phyloP scores from a whole-genome alignment of 2,888 invertebrate genomes.

The Tipula confusa region DNA sequence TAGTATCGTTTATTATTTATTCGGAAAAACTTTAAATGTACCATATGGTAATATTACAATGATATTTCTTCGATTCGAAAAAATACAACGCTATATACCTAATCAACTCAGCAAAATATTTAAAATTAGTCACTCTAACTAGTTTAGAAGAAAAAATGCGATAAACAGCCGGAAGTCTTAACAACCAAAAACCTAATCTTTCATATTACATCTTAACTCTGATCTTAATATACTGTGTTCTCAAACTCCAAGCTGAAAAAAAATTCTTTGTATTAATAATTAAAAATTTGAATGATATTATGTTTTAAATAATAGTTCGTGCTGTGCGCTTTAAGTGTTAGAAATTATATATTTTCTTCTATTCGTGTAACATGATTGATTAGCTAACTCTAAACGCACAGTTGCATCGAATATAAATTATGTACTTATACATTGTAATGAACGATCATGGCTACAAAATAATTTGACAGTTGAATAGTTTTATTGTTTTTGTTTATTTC shows the following conservation, averaged over 20 bases:
- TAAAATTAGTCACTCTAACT: background rate
- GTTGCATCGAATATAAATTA: background rate
- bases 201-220: background rate
- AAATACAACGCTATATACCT: background rate
- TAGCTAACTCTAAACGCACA: background rate
- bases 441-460: background rate
- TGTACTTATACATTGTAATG: background rate
- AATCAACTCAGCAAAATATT: background rate
- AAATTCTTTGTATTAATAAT: background rate
- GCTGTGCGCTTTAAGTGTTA: constrained; percentile 3
- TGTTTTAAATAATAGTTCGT: background rate
- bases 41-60: background rate
- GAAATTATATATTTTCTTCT: background rate
- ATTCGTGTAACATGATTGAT: background rate
- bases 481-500: background rate
- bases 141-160: background rate
- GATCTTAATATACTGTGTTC: background rate
- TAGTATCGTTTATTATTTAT: background rate
- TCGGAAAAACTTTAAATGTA: background rate
- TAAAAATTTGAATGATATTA: background rate
- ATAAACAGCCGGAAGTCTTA: background rate
- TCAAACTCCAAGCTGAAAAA: too few relatives aligned
- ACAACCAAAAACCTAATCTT: background rate
- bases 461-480: background rate
- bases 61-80: too few relatives aligned